A percentile compares a stretch with the other conserved stretches of the same genome.
Evolutionary conservation across 1,140 invertebrate species (phyloP).

Genomic region (Coenobita brevimanus): DNA sequence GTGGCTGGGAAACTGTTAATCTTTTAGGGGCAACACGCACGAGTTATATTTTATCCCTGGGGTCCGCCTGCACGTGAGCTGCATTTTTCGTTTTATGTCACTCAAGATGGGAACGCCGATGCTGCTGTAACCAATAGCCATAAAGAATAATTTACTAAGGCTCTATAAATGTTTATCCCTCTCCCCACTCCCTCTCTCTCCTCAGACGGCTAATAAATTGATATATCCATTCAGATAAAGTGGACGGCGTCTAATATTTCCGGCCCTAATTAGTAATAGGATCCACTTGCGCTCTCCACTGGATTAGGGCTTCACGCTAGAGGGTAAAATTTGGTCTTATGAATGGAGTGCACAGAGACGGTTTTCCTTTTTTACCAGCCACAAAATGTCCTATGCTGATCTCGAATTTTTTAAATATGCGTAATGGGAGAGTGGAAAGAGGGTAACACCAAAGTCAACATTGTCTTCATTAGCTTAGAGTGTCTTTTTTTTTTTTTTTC

Average conservation of each 20-base stretch:
- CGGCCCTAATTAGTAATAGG: conserved; percentile 62
- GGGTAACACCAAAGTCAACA: conserved; percentile 65
- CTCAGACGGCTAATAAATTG: conserved; percentile 54
- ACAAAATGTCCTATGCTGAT: conserved; percentile 48
- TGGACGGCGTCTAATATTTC: conserved; percentile 65
- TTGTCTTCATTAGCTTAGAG: conserved; percentile 62
- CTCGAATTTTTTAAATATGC: conserved; percentile 56
- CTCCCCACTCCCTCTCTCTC: background rate
- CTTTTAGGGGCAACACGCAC: background rate
- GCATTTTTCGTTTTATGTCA: conserved; percentile 52
- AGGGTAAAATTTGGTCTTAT: conserved; percentile 57
- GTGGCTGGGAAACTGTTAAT: too few species aligned
- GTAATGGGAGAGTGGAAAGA: conserved; percentile 63
- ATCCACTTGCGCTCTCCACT: conserved; percentile 50
- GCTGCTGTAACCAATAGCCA: conserved; percentile 61
- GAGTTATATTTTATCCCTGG: conserved; percentile 31
- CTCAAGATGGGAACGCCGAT: conserved; percentile 44
- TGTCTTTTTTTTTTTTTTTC: conserved; percentile 48
- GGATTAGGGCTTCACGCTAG: conserved; percentile 45
- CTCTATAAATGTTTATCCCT: conserved; percentile 60
- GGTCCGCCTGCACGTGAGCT: background rate
- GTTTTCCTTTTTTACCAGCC: conserved; percentile 38
- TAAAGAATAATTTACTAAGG: conserved; percentile 66
- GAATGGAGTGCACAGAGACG: conserved; percentile 48
- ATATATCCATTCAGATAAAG: conserved; percentile 67